A percentile compares a stretch with the other conserved stretches of the same genome.
Conservation (phyloP, 2,797 vertebrate species). For the Aldrovandia affinis region DNA sequence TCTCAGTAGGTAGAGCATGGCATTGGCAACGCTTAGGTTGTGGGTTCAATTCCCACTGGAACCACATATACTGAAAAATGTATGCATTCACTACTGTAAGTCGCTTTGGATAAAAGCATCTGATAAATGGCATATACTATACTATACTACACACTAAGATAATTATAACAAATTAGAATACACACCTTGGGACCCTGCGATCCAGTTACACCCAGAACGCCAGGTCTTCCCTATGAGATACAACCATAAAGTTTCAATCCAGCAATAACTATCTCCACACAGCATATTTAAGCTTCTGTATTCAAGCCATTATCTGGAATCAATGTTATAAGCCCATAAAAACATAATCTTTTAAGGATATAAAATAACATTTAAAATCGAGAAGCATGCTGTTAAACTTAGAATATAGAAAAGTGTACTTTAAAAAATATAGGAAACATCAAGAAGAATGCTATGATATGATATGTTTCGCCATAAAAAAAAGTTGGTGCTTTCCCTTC, state of each 20-base stretch:
- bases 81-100: too few relatives aligned
- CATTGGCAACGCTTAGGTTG: too few relatives aligned
- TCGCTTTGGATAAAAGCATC: too few relatives aligned
- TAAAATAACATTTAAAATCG: not conserved
- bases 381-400: not conserved
- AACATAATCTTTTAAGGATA: too few relatives aligned
- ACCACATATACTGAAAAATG: too few relatives aligned
- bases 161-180: not conserved
- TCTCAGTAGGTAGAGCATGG: too few relatives aligned
- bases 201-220: conserved; percentile 60
- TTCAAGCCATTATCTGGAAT: not conserved
- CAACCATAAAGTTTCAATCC: conserved; percentile 14
- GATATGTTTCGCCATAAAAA: not conserved
- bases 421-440: too few relatives aligned
- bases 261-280: not conserved
- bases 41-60: too few relatives aligned
- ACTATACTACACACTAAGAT: too few relatives aligned
- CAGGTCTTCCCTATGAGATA: conserved; percentile 63
- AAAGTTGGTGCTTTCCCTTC: too few relatives aligned
- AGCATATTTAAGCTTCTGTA: not conserved
- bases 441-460: not conserved
- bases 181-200: conserved; percentile 73
- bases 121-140: too few relatives aligned
- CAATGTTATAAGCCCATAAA: not conserved
- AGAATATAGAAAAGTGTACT: not conserved